Conservation (phyloP, 2,888 invertebrate genomes). For the Tridacna gigas region DNA sequence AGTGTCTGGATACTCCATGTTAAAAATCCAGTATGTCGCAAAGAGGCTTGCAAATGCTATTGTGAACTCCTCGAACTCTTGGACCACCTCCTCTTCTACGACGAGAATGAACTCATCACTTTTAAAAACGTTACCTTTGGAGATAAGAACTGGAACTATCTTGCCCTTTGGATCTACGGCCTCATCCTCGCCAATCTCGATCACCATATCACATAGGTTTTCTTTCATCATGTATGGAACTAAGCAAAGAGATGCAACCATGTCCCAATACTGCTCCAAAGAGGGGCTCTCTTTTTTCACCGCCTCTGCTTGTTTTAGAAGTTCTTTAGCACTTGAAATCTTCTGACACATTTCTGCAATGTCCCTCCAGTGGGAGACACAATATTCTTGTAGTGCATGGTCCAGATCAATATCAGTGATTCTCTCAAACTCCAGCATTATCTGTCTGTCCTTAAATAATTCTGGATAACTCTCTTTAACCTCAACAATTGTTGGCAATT, state of each 20-base stretch:
- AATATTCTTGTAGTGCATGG: slow-evolving; percentile 80
- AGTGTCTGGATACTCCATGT: slow-evolving; percentile 80
- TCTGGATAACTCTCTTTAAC: slow-evolving; percentile 78
- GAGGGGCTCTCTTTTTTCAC: slow-evolving; percentile 79
- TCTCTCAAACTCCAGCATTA: slow-evolving; percentile 78
- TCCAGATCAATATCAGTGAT: slow-evolving; percentile 80
- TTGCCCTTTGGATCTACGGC: slow-evolving; percentile 79
- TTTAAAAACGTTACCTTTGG: slow-evolving; percentile 78
- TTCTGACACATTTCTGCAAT: slow-evolving; percentile 75
- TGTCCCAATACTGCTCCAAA: slow-evolving; percentile 81
- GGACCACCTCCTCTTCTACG: slow-evolving; percentile 79
- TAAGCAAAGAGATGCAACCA: slow-evolving; percentile 80
- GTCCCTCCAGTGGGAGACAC: slow-evolving; percentile 78
- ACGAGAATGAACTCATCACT: slow-evolving; percentile 81
- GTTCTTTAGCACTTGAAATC: slow-evolving; percentile 72
- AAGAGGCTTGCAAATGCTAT: slow-evolving; percentile 80
- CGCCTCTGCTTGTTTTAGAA: slow-evolving; percentile 76
- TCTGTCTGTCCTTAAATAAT: slow-evolving; percentile 78
- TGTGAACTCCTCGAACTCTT: slow-evolving; percentile 82
- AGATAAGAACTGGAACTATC: slow-evolving; percentile 81
- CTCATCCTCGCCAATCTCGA: slow-evolving; percentile 77
- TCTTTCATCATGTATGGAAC: slow-evolving; percentile 78
- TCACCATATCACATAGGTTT: slow-evolving; percentile 79
- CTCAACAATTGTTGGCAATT: slow-evolving; percentile 77
- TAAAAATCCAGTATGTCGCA: slow-evolving; percentile 81